Evolutionary conservation across 2,113 vertebrate genomes (phyloP).

Genomic region (Sapajus apella): DNA sequence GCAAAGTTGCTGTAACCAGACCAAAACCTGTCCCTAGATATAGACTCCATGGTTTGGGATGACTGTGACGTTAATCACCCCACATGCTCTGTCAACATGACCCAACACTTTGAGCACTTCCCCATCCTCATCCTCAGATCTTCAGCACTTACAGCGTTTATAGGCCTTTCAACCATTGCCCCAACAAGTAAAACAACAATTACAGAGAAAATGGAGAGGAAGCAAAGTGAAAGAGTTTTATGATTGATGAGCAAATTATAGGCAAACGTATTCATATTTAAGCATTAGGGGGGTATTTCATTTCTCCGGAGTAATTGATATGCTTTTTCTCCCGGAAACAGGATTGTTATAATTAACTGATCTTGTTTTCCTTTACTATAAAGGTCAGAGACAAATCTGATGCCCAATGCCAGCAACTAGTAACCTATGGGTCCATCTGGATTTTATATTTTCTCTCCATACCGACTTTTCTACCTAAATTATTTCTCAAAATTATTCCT

Average conservation of each 20-base stretch:
- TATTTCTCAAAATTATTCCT: background rate
- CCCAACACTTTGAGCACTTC: background rate
- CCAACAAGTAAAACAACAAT: background rate
- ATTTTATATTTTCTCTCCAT: background rate
- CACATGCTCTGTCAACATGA: background rate
- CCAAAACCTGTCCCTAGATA: background rate
- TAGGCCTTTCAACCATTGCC: background rate
- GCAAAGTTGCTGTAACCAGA: background rate
- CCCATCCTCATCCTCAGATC: background rate
- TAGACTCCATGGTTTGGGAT: background rate
- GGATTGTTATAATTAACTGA: background rate
- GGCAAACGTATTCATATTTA: background rate
- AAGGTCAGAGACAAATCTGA: background rate
- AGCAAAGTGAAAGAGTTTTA: background rate
- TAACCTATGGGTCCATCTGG: background rate
- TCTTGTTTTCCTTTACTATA: background rate
- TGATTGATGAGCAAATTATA: background rate
- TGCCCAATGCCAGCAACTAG: background rate
- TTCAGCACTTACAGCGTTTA: background rate
- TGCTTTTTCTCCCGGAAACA: background rate
- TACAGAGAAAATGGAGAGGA: background rate
- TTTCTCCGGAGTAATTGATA: background rate
- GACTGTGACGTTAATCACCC: background rate
- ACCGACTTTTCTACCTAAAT: background rate
- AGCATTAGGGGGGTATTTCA: background rate